phyloP scores from a whole-genome alignment of 2,888 invertebrate species.

The Formica aserva region DNA sequence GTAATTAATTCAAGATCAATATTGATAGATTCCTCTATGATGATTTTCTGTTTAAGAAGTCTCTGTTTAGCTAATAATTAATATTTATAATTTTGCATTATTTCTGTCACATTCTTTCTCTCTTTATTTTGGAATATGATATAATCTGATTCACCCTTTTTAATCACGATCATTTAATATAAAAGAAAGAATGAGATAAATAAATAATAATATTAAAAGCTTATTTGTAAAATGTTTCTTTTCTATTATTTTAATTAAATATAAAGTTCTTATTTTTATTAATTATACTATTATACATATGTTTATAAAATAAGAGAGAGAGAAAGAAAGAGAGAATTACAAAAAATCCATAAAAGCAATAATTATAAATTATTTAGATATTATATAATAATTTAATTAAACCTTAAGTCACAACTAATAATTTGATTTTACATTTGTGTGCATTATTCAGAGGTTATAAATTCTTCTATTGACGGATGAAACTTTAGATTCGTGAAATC shows the following conservation, averaged over 20 bases:
- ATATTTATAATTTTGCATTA: background rate
- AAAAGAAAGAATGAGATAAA: background rate
- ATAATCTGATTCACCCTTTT: no score
- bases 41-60: background rate
- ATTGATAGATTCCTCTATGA: background rate
- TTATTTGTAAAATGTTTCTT: no score
- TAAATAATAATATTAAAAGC: slow-evolving; percentile 1
- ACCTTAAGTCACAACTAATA: background rate
- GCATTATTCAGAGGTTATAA: background rate
- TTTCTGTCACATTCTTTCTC: background rate
- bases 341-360: background rate
- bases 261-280: background rate
- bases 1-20: background rate
- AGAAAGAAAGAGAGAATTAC: no score
- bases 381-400: background rate
- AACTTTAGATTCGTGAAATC: slow-evolving; percentile 3
- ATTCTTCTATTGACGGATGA: background rate
- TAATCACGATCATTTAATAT: no score
- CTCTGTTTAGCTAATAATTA: background rate
- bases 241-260: background rate
- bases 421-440: background rate
- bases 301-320: background rate
- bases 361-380: background rate
- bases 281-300: background rate
- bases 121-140: background rate